Evolutionary conservation across 1,140 invertebrate genomes (phyloP), one percentile per base, ranked within the genome.

Genomic region (Tetragnatha versicolor): DNA sequence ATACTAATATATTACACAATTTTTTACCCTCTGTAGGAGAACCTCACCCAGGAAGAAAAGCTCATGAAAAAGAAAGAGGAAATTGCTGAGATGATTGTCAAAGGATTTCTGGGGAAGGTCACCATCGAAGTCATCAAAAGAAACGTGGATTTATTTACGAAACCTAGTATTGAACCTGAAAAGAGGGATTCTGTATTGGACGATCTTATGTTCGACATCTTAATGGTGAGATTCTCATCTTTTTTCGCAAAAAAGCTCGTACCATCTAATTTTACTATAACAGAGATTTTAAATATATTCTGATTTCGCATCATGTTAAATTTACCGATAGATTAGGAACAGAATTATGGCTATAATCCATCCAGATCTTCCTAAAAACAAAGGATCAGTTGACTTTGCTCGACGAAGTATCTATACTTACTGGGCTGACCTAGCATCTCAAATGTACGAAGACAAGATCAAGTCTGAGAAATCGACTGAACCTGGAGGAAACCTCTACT

Each of bases 211-310:
- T 65, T 65, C 25, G 73, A 77, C 33, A 55, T 77, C 5, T 29
- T 66, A 6, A 63, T 77, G 73, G 73, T 55, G 37, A 49, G 58
- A n/a, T n/a, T n/a, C n/a, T n/a, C n/a, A n/a, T n/a, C n/a, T n/a
- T n/a, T n/a, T n/a, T n/a, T n/a, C n/a, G n/a, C n/a, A n/a, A n/a
- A n/a, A n/a, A n/a, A n/a, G n/a, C n/a, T n/a, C n/a, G n/a, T n/a
- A n/a, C n/a, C n/a, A n/a, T n/a, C n/a, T n/a, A n/a, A n/a, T n/a
- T n/a, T n/a, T n/a, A n/a, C n/a, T n/a, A n/a, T n/a, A n/a, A n/a
- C n/a, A n/a, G n/a, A n/a, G n/a, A n/a, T n/a, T n/a, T n/a, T n/a
- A n/a, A n/a, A n/a, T n/a, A n/a, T n/a, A n/a, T n/a, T n/a, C n/a
- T n/a, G n/a, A n/a, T n/a, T n/a, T n/a, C n/a, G n/a, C n/a, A n/a